Base-by-base conservation (phyloP, 2,113 vertebrate species). In the Porphyrio hochstetteri region DNA sequence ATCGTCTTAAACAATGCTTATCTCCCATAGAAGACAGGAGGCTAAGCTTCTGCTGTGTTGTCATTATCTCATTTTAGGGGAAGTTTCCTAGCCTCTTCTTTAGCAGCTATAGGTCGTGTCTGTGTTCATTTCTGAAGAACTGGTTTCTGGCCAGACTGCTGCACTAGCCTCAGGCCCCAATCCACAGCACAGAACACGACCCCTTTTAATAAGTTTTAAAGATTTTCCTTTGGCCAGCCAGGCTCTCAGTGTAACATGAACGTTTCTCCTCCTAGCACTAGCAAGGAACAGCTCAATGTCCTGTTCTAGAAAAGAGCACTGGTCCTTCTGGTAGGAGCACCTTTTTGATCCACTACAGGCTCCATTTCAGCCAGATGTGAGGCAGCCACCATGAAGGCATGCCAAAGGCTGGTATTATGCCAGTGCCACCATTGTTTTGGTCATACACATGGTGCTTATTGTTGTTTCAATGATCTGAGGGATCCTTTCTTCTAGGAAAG, bases 101-200 rank as follows among this genome's bases (percentile, higher is more conserved):
- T 44, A 46, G 16, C 38, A 68, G 61, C 25, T 61, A 56, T 79
- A 87, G 69, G 83, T 92, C 82, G 53, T 86, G 40, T 72, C 33
- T 65, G 16, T 70, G 42, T 75, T 74, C 5, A 0, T 86, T 92
- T 86, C 72, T 84, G 64, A 67, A 68, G 38, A 64, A 27, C 50
- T 95, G 74, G 17, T 79, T 94, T 82, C 83, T 95, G 86, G 56
- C 57, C 78, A 92, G 61, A 10, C n/a, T 89, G 57, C 79, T 88
- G 74, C 83, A 56, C 18, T 83, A 1, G 42, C 77, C 86, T 79
- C 40, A 76, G 81, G 69, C 77, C n/a, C 20, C 61, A 65, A 36
- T 29, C 19, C 53, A 42, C 71, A 53, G 13, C 16, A 44, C 31
- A 72, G 60, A 83, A 86, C 25, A 69, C 0, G 2, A 44, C 25